A percentile compares a stretch with the other conserved stretches of the same genome.
phyloP scores from a whole-genome alignment of 2,113 vertebrate genomes.

The Ictalurus furcatus region DNA sequence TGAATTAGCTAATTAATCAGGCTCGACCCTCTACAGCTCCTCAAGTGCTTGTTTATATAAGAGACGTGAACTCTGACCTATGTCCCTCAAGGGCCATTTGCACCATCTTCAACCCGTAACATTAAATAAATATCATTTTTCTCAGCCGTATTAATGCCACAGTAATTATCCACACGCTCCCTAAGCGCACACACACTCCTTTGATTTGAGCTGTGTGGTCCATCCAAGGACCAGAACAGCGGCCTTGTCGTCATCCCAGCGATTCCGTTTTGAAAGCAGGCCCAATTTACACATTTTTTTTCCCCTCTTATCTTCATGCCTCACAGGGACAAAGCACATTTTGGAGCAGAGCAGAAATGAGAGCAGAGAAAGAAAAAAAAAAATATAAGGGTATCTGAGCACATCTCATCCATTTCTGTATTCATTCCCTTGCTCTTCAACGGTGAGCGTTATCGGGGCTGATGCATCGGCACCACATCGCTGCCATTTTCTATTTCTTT shows the following conservation, averaged over 20 bases:
- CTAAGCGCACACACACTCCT: neutral
- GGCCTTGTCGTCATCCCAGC: conserved; percentile 12
- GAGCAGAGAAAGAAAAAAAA: conserved; percentile 71
- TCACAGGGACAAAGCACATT: conserved; percentile 74
- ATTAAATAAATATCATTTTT: conserved; percentile 79
- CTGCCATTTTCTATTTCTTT: conserved; percentile 62
- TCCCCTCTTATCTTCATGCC: conserved; percentile 69
- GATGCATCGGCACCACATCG: conserved; percentile 72
- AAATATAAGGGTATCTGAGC: conserved; percentile 68
- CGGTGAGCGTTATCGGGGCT: conserved; percentile 85
- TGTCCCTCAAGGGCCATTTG: conserved; percentile 71
- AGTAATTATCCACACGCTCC: conserved; percentile 73
- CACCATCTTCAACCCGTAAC: conserved; percentile 70
- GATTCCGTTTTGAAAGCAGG: conserved; percentile 71
- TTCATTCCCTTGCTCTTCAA: conserved; percentile 70
- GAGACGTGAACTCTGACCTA: conserved; percentile 72
- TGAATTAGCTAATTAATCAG: conserved; percentile 82
- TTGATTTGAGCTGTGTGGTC: neutral
- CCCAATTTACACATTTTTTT: conserved; percentile 69
- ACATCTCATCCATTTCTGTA: conserved; percentile 68
- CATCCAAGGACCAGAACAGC: neutral
- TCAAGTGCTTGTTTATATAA: conserved; percentile 78
- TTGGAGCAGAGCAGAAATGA: conserved; percentile 64
- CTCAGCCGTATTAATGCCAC: conserved; percentile 70
- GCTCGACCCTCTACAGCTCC: conserved; percentile 71